Conservation (phyloP, 1,140 invertebrate species). For the Hestina assimilis region DNA sequence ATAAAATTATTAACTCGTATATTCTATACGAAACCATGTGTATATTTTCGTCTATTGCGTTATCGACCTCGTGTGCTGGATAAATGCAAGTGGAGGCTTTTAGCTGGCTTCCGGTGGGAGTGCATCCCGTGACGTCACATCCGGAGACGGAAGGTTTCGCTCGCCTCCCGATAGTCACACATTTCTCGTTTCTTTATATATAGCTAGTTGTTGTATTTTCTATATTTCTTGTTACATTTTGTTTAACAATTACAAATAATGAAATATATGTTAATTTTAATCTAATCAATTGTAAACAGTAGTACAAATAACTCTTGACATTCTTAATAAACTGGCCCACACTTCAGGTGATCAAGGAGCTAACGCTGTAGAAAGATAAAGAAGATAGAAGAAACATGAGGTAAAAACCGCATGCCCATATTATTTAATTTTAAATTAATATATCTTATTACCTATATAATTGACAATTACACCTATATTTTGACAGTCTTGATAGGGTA, state of each 20-base stretch:
- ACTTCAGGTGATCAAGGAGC: too few relatives aligned
- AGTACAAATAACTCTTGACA: too few relatives aligned
- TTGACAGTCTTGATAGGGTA: too few relatives aligned
- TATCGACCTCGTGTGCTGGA: constrained; percentile 39
- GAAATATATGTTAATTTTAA: too few relatives aligned
- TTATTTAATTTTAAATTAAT: too few relatives aligned
- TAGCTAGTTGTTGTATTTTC: not conserved
- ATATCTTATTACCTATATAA: too few relatives aligned
- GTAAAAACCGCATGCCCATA: too few relatives aligned
- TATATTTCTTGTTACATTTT: not conserved
- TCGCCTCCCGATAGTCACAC: constrained; percentile 31
- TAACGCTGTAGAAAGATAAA: too few relatives aligned
- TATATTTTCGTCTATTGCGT: constrained; percentile 9
- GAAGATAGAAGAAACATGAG: too few relatives aligned
- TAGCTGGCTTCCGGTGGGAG: constrained; percentile 57
- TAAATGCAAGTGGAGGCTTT: constrained; percentile 63
- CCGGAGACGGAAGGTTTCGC: constrained; percentile 35
- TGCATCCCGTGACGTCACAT: constrained; percentile 57
- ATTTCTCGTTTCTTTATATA: constrained; percentile 8
- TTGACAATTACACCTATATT: too few relatives aligned
- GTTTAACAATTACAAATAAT: not conserved
- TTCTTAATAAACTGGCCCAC: too few relatives aligned
- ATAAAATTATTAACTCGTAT: not conserved
- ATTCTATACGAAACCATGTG: not conserved
- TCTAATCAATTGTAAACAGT: too few relatives aligned